Evolutionary conservation across 1,140 invertebrate species (phyloP), one percentile per base, ranked within the genome.

Genomic region (Drosophila lini): DNA sequence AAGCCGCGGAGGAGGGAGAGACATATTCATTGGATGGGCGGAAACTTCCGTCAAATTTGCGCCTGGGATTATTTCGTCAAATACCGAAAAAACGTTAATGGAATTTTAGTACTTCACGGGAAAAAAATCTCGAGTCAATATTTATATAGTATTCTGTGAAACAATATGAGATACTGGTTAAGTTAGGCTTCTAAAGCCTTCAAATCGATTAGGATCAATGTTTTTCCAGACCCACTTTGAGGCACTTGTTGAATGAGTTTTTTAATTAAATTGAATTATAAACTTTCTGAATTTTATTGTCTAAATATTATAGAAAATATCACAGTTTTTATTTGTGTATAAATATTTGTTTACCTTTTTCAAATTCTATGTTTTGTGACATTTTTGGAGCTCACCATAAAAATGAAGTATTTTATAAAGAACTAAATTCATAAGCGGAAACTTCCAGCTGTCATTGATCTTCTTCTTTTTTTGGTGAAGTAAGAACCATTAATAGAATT

Each of bases 21-120:
- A 50, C 19, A 57, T 25, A 56, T 45, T 38, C 34, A 19, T 31
- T 25, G 16, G 63, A 40, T 48, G 65, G 67, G 65, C 68, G 68
- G 56, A 77, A 77, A 77, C 63, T 62, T 71, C 68, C 68, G 68
- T 71, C 68, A 50, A 59, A 70, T 31, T 57, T 45, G 36, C 2
- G 38, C 15, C 25, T 47, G 50, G 2, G 63, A 56, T 63, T 63
- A 34, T 19, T 50, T 68, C 2, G 25, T 22, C 11, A 53, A 36
- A 36, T 22, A 36, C 50, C 13, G 6, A 53, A 52, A 67, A 45
- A 67, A 40, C 36, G 61, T 65, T 64, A 38, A 19, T 50, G 45
- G 64, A 50, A 67, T 67, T 32, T 13, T 31, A 22, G 25, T 22
- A n/a, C 16, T 31, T 52, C 16, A 52, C 16, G 11, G 41, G 3